phyloP scores from a whole-genome alignment of 2,113 vertebrate genomes.

The Clarias macrocephalus region DNA sequence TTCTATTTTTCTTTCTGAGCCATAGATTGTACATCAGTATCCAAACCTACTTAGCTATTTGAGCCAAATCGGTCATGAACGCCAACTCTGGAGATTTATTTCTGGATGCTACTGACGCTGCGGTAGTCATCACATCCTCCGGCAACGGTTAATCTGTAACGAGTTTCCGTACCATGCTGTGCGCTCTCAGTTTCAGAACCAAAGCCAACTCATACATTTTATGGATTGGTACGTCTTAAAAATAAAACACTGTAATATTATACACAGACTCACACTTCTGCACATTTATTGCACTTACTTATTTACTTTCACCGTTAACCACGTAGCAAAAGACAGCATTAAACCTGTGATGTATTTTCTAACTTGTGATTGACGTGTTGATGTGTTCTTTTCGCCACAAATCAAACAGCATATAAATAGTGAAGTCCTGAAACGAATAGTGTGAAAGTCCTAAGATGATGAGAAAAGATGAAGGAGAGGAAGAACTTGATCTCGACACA shows the following conservation, averaged over 20 bases:
- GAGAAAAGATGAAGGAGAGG: neutral
- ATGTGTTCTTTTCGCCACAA: neutral
- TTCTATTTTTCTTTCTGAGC: neutral
- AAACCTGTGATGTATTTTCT: neutral
- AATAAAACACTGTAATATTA: neutral
- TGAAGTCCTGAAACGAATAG: neutral
- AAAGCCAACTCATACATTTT: neutral
- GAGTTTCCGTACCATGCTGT: neutral
- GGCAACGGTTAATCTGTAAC: neutral
- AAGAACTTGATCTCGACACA: constrained; percentile 24
- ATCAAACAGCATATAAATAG: neutral
- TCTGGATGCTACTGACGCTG: neutral
- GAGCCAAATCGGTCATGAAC: neutral
- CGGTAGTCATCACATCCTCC: neutral
- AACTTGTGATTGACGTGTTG: no score
- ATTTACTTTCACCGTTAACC: no score
- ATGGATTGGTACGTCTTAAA: neutral
- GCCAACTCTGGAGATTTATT: neutral
- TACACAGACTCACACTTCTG: neutral
- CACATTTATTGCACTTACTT: neutral
- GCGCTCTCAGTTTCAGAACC: neutral
- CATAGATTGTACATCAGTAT: neutral
- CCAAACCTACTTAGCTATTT: neutral
- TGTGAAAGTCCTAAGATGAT: neutral
- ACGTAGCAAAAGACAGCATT: neutral